Conservation (phyloP, 37 sponge, comb jelly and placozoan genomes). For the Aplysina aerophoba region DNA sequence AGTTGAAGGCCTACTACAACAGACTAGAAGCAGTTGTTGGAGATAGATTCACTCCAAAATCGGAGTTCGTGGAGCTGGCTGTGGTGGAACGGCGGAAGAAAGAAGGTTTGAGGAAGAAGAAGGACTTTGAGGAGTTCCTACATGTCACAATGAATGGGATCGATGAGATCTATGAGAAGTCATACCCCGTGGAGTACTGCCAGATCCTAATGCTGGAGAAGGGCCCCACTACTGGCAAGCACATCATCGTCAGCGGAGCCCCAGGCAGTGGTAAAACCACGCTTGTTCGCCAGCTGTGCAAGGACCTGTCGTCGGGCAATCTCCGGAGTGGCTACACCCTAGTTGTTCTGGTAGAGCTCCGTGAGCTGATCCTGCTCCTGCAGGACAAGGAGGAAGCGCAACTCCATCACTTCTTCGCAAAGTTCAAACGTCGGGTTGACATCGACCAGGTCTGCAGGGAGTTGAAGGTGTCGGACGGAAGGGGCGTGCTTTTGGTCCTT, state of each 20-base stretch:
- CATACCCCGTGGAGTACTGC: not conserved
- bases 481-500: not conserved
- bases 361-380: constrained; percentile 5
- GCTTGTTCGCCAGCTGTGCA: constrained; percentile 3
- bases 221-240: constrained; percentile 15
- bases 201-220: not conserved
- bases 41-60: not conserved
- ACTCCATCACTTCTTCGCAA: not conserved
- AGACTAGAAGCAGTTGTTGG: no score
- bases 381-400: not conserved
- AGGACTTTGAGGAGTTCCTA: not conserved
- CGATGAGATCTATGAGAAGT: not conserved
- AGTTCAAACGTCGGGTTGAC: not conserved
- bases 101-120: not conserved
- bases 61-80: constrained; percentile 15
- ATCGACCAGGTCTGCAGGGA: not conserved
- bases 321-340: not conserved
- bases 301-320: not conserved
- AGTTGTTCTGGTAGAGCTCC: constrained; percentile 18
- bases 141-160: not conserved
- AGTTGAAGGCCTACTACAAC: no score
- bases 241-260: constrained; percentile 8
- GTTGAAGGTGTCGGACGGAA: not conserved
- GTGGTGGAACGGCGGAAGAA: not conserved
- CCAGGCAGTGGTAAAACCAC: constrained; percentile 34